phyloP scores from a whole-genome alignment of 2,888 invertebrate genomes.

The Dryococelus australis region DNA sequence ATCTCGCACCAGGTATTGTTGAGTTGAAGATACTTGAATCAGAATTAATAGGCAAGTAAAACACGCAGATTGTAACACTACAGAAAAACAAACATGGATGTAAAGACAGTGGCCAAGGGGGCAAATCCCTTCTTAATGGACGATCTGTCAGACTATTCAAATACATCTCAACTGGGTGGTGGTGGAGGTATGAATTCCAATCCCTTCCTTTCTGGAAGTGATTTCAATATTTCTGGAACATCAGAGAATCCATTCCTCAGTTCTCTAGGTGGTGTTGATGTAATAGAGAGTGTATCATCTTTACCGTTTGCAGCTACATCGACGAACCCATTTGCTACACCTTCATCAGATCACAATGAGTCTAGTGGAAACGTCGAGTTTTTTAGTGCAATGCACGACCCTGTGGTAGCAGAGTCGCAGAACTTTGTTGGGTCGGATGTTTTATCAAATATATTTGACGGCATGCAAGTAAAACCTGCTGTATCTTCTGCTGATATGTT shows the following conservation, averaged over 20 bases:
- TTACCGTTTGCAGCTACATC: constrained; percentile 24
- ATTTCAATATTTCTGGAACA: constrained; percentile 56
- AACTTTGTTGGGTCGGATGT: neutral
- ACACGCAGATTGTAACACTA: neutral
- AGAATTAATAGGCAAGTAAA: constrained; percentile 65
- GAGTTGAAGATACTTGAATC: constrained; percentile 81
- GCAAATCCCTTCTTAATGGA: constrained; percentile 84
- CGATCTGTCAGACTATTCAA: constrained; percentile 65
- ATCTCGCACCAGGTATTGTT: constrained; percentile 77
- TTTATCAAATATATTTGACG: neutral
- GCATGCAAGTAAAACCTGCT: neutral
- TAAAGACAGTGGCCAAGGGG: constrained; percentile 56
- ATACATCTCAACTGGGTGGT: constrained; percentile 37
- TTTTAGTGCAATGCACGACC: neutral
- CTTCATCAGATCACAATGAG: neutral
- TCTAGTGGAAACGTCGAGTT: neutral
- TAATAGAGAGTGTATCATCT: neutral
- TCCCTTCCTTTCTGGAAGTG: constrained; percentile 68
- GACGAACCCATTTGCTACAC: constrained; percentile 58
- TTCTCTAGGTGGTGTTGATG: constrained; percentile 42
- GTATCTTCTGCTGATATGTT: constrained; percentile 41
- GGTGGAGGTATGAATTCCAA: constrained; percentile 64
- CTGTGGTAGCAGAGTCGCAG: neutral
- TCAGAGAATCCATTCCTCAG: constrained; percentile 76
- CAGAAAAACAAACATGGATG: constrained; percentile 59